Conservation (phyloP, 2,888 invertebrate species). For the Drosophila anomalipes region DNA sequence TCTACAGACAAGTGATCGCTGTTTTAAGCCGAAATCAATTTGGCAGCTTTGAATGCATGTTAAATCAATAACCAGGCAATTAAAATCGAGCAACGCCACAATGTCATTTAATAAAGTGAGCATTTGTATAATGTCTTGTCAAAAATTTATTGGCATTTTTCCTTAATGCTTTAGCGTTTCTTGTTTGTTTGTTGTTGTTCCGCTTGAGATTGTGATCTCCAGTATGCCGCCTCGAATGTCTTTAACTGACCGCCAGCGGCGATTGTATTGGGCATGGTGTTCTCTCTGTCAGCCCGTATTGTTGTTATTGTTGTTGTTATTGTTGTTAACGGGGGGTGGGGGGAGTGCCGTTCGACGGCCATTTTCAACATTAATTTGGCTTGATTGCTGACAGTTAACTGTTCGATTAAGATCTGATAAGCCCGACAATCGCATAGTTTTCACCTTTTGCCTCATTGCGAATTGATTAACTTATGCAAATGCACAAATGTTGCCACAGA, state of each 20-base stretch:
- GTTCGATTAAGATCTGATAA: slow-evolving; percentile 53
- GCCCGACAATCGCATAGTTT: slow-evolving; percentile 51
- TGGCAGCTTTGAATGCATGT: slow-evolving; percentile 46
- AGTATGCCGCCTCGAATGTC: slow-evolving; percentile 62
- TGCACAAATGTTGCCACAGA: slow-evolving; percentile 63
- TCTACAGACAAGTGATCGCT: slow-evolving; percentile 25
- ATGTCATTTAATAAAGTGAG: slow-evolving; percentile 67
- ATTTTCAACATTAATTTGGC: slow-evolving; percentile 50
- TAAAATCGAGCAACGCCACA: slow-evolving; percentile 57
- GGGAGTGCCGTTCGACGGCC: slow-evolving; percentile 40
- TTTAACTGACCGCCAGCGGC: slow-evolving; percentile 54
- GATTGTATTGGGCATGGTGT: slow-evolving; percentile 46
- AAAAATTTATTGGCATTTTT: slow-evolving; percentile 77
- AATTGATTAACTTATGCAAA: slow-evolving; percentile 84
- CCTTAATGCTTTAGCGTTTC: slow-evolving; percentile 33
- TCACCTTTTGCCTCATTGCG: slow-evolving; percentile 79
- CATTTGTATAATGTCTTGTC: slow-evolving; percentile 77
- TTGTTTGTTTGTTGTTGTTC: slow-evolving; percentile 11
- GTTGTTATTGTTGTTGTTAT: slow-evolving; percentile 28
- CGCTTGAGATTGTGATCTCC: slow-evolving; percentile 67
- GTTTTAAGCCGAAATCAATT: slow-evolving; percentile 55
- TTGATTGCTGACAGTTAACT: slow-evolving; percentile 66
- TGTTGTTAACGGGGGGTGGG: neutral
- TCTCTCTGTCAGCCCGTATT: slow-evolving; percentile 22
- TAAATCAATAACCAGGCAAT: slow-evolving; percentile 69